Conservation (phyloP, 2,797 vertebrate species). For the Liparis tanakae region DNA sequence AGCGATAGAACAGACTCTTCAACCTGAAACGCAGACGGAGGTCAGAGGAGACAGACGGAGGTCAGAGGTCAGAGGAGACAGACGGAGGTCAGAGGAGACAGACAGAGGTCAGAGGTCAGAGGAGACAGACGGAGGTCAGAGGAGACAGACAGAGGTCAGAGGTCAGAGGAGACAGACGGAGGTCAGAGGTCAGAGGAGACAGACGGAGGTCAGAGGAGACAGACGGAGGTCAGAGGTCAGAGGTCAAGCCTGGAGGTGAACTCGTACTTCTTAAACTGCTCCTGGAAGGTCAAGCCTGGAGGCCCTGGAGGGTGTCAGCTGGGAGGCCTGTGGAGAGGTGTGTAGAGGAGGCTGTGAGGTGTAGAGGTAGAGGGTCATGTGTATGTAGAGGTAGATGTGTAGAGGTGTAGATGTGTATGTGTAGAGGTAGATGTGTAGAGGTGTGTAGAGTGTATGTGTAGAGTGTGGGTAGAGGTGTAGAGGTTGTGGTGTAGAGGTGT, state of each 20-base stretch:
- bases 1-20: slow-evolving; percentile 97
- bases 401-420: too few relatives aligned
- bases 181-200: too few relatives aligned
- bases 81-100: too few relatives aligned
- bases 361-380: too few relatives aligned
- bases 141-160: not conserved
- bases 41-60: not conserved
- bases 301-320: slow-evolving; percentile 95
- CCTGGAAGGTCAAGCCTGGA: slow-evolving; percentile 98
- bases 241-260: slow-evolving; percentile 16
- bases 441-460: too few relatives aligned
- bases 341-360: too few relatives aligned
- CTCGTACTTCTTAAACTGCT: slow-evolving; percentile 96
- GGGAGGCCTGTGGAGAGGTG: slow-evolving; percentile 85
- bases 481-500: too few relatives aligned
- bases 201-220: not conserved
- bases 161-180: not conserved
- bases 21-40: slow-evolving; percentile 80
- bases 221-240: not conserved
- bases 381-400: too few relatives aligned
- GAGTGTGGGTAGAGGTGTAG: too few relatives aligned
- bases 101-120: not conserved
- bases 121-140: not conserved
- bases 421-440: too few relatives aligned
- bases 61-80: not conserved